A percentile compares a stretch with the other conserved stretches of the same genome.
Conservation (phyloP, 2,113 vertebrate genomes). For the Murina feae region DNA sequence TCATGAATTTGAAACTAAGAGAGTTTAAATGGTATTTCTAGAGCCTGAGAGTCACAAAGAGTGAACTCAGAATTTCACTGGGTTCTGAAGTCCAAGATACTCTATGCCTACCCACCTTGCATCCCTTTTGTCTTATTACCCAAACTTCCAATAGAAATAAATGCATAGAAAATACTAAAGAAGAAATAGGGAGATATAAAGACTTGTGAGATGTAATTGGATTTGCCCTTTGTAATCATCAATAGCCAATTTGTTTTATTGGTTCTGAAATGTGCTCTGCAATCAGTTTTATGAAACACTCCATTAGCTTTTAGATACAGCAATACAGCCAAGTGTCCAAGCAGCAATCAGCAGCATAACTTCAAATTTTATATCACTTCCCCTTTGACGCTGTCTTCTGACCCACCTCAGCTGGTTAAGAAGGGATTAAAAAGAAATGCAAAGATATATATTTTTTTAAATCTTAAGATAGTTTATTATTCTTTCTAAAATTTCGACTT, state of each 20-base stretch:
- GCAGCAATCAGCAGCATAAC: slow-evolving; percentile 26
- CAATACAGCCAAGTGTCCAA: slow-evolving; percentile 36
- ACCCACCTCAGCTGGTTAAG: background rate
- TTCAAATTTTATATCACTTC: slow-evolving; percentile 44
- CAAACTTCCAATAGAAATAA: slow-evolving; percentile 59
- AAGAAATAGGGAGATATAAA: slow-evolving; percentile 66
- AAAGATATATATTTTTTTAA: background rate
- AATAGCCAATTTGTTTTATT: slow-evolving; percentile 73
- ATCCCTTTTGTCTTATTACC: slow-evolving; percentile 2
- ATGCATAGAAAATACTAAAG: slow-evolving; percentile 57
- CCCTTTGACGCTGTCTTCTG: background rate
- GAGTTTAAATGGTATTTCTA: background rate
- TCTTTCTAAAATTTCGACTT: background rate
- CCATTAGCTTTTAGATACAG: slow-evolving; percentile 60
- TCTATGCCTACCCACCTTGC: background rate
- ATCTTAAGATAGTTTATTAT: background rate
- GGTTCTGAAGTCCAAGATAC: background rate
- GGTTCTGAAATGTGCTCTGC: slow-evolving; percentile 60
- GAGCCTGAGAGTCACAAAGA: background rate
- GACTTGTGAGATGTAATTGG: slow-evolving; percentile 60
- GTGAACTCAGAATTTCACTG: background rate
- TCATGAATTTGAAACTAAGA: background rate
- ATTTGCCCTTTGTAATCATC: slow-evolving; percentile 65
- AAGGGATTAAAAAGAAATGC: background rate
- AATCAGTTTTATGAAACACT: slow-evolving; percentile 69